Evolutionary conservation across 1,140 invertebrate species (phyloP).

Genomic region (Saccostrea echinata): DNA sequence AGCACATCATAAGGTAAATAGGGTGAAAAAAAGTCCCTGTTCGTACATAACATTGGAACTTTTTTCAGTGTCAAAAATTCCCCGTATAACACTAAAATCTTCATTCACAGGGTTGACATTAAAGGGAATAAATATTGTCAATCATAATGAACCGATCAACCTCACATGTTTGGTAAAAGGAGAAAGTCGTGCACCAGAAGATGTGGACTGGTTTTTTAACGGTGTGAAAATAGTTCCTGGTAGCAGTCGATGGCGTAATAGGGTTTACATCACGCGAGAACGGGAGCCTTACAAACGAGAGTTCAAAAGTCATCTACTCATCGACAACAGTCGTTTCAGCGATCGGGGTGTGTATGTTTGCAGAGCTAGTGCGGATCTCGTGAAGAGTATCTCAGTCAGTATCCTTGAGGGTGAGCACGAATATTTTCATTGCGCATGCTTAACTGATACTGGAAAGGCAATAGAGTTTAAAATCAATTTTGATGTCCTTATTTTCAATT

Average conservation of each 20-base stretch:
- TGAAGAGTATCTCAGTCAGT: conserved; percentile 59
- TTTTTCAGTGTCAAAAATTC: too few relatives aligned
- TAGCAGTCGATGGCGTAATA: conserved; percentile 53
- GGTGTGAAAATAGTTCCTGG: conserved; percentile 61
- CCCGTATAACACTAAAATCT: neutral
- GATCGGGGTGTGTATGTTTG: conserved; percentile 67
- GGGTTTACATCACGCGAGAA: conserved; percentile 56
- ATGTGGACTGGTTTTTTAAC: conserved; percentile 67
- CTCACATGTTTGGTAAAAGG: conserved; percentile 65
- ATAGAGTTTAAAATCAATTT: too few relatives aligned
- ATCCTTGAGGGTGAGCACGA: conserved; percentile 62
- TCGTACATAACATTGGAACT: too few relatives aligned
- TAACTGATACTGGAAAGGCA: too few relatives aligned
- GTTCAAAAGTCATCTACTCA: conserved; percentile 63
- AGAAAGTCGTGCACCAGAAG: conserved; percentile 59
- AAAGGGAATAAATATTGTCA: conserved; percentile 49
- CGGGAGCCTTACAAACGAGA: conserved; percentile 55
- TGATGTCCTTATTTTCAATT: too few relatives aligned
- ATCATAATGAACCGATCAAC: conserved; percentile 54
- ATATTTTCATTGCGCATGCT: neutral
- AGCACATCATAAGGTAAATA: too few relatives aligned
- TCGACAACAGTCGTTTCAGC: conserved; percentile 57
- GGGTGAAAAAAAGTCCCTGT: too few relatives aligned
- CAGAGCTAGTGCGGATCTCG: conserved; percentile 60
- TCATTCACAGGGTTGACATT: conserved; percentile 34